phyloP scores from a whole-genome alignment of 2,113 vertebrate species.

The Vulpes ferrilata region DNA sequence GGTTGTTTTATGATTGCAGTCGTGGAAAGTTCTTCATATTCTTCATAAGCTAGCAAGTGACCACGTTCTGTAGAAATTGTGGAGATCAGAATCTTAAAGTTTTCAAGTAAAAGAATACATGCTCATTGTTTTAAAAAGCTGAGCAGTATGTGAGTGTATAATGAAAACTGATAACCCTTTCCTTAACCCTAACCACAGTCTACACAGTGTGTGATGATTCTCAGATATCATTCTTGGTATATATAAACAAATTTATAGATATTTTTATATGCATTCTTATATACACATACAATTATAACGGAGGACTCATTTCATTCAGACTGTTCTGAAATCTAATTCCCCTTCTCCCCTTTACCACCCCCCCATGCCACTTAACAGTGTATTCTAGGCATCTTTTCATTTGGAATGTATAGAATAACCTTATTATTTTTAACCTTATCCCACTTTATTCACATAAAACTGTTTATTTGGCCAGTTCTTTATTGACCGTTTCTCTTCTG shows the following conservation, averaged over 20 bases:
- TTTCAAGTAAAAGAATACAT: slow-evolving; percentile 31
- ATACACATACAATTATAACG: not conserved
- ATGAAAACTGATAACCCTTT: not conserved
- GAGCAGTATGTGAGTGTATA: not conserved
- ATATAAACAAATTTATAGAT: not conserved
- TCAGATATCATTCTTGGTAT: not conserved
- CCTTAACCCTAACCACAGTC: not conserved
- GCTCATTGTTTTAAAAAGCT: not conserved
- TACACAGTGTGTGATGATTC: not conserved
- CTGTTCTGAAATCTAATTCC: not conserved
- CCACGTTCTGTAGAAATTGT: not conserved
- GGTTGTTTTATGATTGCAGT: not conserved
- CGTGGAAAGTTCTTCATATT: not conserved
- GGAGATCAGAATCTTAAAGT: not conserved
- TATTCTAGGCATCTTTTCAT: not conserved
- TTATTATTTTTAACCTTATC: slow-evolving; percentile 30
- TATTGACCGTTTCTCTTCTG: slow-evolving; percentile 1
- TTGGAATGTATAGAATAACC: not conserved
- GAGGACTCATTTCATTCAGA: not conserved
- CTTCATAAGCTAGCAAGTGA: slow-evolving; percentile 10
- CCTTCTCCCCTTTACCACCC: accelerated
- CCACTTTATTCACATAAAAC: not conserved
- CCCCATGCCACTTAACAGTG: not conserved
- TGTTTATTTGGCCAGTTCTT: slow-evolving; percentile 22
- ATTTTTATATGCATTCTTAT: not conserved